Evolutionary conservation across 2,113 vertebrate genomes (phyloP).

Genomic region (Cyprinodon tularosa): DNA sequence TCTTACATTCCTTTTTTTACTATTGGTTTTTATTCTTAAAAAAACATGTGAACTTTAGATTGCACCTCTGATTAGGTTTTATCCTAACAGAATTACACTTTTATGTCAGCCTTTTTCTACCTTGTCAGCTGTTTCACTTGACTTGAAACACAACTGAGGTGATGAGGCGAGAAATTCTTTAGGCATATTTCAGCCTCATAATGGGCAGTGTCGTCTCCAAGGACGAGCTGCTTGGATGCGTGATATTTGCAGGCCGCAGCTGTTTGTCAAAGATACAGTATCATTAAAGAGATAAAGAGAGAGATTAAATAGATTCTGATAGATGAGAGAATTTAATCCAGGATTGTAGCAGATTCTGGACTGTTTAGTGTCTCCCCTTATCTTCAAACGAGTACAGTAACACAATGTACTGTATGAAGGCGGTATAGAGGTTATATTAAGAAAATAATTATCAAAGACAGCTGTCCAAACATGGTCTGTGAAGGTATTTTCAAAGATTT

Average conservation of each 20-base stretch:
- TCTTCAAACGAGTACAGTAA: constrained; percentile 30
- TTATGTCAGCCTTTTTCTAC: constrained; percentile 65
- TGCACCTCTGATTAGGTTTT: constrained; percentile 63
- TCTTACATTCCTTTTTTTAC: neutral
- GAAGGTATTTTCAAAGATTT: constrained; percentile 32
- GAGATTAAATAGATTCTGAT: constrained; percentile 50
- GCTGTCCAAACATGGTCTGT: constrained; percentile 55
- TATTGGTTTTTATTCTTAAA: neutral
- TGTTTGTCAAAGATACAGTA: constrained; percentile 72
- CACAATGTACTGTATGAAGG: neutral
- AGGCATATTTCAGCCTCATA: constrained; percentile 63
- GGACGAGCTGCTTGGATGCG: constrained; percentile 34
- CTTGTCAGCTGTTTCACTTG: constrained; percentile 69
- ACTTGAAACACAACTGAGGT: constrained; percentile 65
- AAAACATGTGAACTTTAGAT: constrained; percentile 34
- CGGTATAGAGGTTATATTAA: constrained; percentile 26
- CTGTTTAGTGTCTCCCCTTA: constrained; percentile 34
- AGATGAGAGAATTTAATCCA: constrained; percentile 63
- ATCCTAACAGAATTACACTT: constrained; percentile 57
- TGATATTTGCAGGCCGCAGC: constrained; percentile 68
- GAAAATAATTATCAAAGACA: constrained; percentile 52
- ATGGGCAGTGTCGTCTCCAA: constrained; percentile 53
- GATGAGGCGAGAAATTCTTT: constrained; percentile 68
- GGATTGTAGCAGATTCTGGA: constrained; percentile 41
- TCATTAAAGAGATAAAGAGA: constrained; percentile 37